These are phyloP conservation scores for Nothoprocta pentlandii DNA, from an alignment of 2,113 vertebrate genomes.

Conservation along the genomic window DNA sequence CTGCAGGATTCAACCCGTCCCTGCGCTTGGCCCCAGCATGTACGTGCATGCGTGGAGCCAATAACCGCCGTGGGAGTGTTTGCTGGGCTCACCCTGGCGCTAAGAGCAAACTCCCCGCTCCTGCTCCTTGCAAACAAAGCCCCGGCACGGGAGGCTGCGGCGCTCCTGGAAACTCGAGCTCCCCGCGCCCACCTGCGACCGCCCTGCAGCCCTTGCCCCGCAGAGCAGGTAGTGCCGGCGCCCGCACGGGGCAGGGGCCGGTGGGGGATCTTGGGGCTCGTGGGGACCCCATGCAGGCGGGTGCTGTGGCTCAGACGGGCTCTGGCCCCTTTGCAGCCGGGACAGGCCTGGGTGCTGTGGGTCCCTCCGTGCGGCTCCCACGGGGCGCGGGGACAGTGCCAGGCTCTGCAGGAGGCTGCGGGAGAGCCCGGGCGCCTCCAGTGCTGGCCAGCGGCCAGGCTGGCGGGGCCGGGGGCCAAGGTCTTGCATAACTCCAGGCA, in stretches of 20 bases:
- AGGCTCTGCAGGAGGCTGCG: background rate
- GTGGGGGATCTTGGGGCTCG: background rate
- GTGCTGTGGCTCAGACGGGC: too few relatives aligned
- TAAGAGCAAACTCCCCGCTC: slow-evolving; percentile 4
- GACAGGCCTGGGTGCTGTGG: fast-evolving
- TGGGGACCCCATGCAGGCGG: too few relatives aligned
- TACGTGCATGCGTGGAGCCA: background rate
- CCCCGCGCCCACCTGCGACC: fast-evolving
- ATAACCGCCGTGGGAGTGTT: slow-evolving; percentile 10
- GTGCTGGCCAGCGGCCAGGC: background rate
- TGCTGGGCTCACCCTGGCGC: slow-evolving; percentile 60
- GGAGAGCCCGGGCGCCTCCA: background rate
- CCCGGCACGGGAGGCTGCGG: background rate
- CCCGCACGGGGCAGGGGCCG: fast-evolving
- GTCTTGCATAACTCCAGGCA: background rate
- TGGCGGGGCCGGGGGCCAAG: fast-evolving
- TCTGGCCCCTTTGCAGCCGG: too few relatives aligned
- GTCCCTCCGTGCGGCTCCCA: slow-evolving; percentile 16
- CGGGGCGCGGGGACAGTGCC: background rate
- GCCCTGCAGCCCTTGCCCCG: background rate
- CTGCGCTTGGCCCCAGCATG: slow-evolving; percentile 1
- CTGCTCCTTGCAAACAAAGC: background rate
- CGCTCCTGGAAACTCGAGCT: background rate
- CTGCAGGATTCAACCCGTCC: slow-evolving; percentile 1
- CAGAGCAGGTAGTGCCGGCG: background rate